phyloP scores from a whole-genome alignment of 2,113 vertebrate genomes.

The Alaudala cheleensis region DNA sequence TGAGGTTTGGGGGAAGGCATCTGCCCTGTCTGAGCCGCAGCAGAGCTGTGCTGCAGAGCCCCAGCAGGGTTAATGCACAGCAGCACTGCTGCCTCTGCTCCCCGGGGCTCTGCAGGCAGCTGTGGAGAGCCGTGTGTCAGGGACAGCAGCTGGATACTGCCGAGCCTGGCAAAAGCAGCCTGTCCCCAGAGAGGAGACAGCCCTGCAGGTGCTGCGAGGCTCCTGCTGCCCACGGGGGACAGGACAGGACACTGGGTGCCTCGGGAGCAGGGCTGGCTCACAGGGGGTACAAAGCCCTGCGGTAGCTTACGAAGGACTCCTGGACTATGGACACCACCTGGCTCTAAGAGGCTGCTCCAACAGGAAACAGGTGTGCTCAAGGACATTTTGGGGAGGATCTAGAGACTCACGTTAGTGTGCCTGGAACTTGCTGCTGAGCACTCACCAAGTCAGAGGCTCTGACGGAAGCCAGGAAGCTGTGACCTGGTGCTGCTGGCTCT shows the following conservation, averaged over 20 bases:
- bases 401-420: accelerated
- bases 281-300: accelerated
- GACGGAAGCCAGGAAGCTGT: background rate
- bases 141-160: background rate
- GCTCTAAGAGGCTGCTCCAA: background rate
- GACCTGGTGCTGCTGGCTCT: background rate
- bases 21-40: accelerated
- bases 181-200: background rate
- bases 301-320: accelerated
- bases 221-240: background rate
- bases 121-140: background rate
- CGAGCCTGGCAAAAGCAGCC: background rate
- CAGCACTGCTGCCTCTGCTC: accelerated
- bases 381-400: background rate
- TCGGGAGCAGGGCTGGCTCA: background rate
- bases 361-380: background rate
- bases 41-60: background rate
- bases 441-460: background rate
- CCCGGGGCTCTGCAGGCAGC: background rate
- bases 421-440: background rate
- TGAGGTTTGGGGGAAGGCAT: background rate
- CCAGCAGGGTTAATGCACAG: background rate
- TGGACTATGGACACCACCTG: background rate
- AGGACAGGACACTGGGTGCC: background rate
- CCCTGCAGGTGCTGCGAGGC: background rate